Conservation (phyloP, 2,888 invertebrate genomes). For the Drosophila pseudotalamancana region DNA sequence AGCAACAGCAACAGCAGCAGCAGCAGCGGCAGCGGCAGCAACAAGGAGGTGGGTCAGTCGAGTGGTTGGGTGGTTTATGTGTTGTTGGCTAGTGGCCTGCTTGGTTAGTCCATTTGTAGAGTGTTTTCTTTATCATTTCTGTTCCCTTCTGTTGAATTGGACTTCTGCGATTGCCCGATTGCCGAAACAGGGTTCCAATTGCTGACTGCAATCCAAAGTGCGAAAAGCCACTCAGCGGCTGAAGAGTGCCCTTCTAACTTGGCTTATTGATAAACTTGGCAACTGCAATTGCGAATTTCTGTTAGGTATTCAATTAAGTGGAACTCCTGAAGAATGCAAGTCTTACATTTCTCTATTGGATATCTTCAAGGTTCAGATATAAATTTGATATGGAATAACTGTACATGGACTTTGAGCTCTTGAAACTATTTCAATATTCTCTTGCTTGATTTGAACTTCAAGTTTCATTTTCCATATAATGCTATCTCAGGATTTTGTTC, state of each 20-base stretch:
- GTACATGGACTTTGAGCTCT: too few relatives aligned
- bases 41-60: constrained; percentile 16
- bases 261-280: constrained; percentile 35
- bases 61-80: constrained; percentile 38
- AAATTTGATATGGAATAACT: too few relatives aligned
- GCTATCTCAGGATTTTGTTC: neutral
- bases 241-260: constrained; percentile 40
- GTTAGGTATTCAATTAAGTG: constrained; percentile 7
- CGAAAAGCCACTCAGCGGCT: constrained; percentile 24
- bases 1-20: constrained; percentile 8
- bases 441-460: too few relatives aligned
- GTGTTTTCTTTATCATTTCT: constrained; percentile 13
- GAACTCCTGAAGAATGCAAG: neutral
- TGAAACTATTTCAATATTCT: too few relatives aligned
- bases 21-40: neutral
- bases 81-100: constrained; percentile 26
- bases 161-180: constrained; percentile 31
- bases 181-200: constrained; percentile 47
- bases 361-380: too few relatives aligned
- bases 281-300: constrained; percentile 9
- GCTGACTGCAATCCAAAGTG: constrained; percentile 26
- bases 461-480: neutral
- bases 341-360: too few relatives aligned
- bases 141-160: constrained; percentile 38
- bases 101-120: constrained; percentile 36